A percentile compares a stretch with the other conserved stretches of the same genome.
These are phyloP conservation scores for Cotesia vestalis DNA, from an alignment of 1,140 invertebrate genomes.

Conservation along the genomic window DNA sequence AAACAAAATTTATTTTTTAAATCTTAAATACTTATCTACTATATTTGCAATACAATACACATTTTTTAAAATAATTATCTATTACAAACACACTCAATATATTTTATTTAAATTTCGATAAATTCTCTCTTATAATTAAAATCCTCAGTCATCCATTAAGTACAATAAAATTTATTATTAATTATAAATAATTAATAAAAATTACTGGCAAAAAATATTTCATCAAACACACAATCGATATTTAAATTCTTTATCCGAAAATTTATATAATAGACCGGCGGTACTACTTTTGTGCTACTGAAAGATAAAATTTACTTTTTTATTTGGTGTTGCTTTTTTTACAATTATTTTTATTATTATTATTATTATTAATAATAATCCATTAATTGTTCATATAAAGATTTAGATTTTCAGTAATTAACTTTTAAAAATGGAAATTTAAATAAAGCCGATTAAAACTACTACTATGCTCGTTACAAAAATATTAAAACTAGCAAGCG, in stretches of 20 bases:
- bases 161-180: constrained; percentile 14
- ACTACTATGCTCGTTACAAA: constrained; percentile 63
- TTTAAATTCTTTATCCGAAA: background rate
- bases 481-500: constrained; percentile 68
- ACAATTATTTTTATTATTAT: too few relatives aligned
- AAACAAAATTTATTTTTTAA: constrained; percentile 31
- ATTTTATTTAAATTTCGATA: constrained; percentile 2
- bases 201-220: constrained; percentile 26
- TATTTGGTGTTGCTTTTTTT: constrained; percentile 1
- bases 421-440: too few relatives aligned
- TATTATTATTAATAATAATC: too few relatives aligned
- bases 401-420: background rate
- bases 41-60: too few relatives aligned
- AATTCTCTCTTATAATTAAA: background rate
- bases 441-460: constrained; percentile 42
- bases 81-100: background rate
- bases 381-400: too few relatives aligned
- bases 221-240: background rate
- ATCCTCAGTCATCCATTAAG: background rate
- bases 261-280: constrained; percentile 37
- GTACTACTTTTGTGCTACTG: constrained; percentile 44
- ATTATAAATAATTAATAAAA: constrained; percentile 17
- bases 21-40: constrained; percentile 30
- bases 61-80: too few relatives aligned
- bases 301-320: constrained; percentile 30